Conservation (phyloP, 2,888 invertebrate species). For the Sinopyrophorus schimmeli region DNA sequence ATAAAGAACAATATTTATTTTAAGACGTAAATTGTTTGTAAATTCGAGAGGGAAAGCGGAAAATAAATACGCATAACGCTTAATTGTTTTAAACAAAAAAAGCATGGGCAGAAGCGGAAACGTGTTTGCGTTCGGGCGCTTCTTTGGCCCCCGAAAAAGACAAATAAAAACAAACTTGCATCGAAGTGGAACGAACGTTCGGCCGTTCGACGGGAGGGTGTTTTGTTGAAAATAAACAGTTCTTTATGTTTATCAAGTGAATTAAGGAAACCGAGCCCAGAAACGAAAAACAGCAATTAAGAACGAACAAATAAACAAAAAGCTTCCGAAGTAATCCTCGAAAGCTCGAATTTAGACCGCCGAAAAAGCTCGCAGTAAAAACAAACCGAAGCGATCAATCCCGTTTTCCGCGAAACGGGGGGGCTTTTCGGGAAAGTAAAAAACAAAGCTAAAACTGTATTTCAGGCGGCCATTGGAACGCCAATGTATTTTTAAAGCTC, state of each 20-base stretch:
- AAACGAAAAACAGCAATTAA: conserved; percentile 31
- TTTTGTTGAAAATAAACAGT: conserved; percentile 28
- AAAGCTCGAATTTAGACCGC: conserved; percentile 51
- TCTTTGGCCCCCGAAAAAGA: conserved; percentile 14
- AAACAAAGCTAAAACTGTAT: conserved; percentile 53
- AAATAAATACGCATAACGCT: background rate
- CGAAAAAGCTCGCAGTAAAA: conserved; percentile 48
- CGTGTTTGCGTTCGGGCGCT: conserved; percentile 7
- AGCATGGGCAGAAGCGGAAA: background rate
- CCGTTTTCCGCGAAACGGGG: conserved; percentile 52
- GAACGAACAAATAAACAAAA: conserved; percentile 33
- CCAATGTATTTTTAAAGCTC: conserved; percentile 55
- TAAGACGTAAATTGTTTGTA: too few species aligned
- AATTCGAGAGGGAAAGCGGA: background rate
- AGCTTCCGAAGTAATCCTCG: conserved; percentile 36
- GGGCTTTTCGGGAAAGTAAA: conserved; percentile 40
- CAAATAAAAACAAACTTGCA: conserved; percentile 22
- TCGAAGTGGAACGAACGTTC: conserved; percentile 22
- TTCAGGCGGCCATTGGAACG: conserved; percentile 55
- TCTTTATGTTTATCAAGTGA: conserved; percentile 30
- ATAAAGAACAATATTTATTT: too few species aligned
- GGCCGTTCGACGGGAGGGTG: conserved; percentile 18
- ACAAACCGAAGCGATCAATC: conserved; percentile 46
- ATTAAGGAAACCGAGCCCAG: conserved; percentile 32
- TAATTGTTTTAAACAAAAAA: background rate